Evolutionary conservation across 2,113 vertebrate species (phyloP), one percentile per base, ranked within the genome.

Genomic region (Periophthalmus modestus): DNA sequence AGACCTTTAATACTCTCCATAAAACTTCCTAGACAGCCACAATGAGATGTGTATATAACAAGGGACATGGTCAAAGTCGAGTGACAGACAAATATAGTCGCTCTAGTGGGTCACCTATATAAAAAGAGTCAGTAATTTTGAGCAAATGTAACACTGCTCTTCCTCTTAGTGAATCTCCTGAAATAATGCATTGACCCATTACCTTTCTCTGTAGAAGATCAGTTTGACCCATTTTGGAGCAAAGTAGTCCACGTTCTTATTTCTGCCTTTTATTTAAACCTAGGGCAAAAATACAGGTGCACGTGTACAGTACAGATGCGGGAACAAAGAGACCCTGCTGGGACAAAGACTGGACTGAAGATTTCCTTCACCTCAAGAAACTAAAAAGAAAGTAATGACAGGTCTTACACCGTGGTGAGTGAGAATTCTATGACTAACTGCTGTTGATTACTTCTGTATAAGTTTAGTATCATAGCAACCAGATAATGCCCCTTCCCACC

Each of bases 141-240:
- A 85, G 88, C 85, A 89, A 83, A 90, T 82, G 70, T 88, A 82
- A 82, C 87, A 84, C 83, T 82, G 85, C 82, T 86, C 76, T 85
- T 84, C 87, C 83, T 85, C 87, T 85, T 85, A 84, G 79, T 82
- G 85, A 84, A 88, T 89, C 83, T 86, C 91, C 91, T 91, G 90
- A 91, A 93, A 92, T 94, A 92, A 93, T 93, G 90, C 81, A 87
- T 77, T 92, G 93, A 94, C 94, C 94, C 91, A 93, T 93, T 80
- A 82, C 74, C 79, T 87, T 1, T 82, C 65, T 86, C 81, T 73
- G 81, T 83, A 89, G 85, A 88, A 92, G 90, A 90, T 90, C 75
- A 84, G 86, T 87, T 83, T 94, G 92, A 92, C 92, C 94, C 84
- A 94, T 91, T 93, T 93, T 82, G 75, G 82, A 83, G 72, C 85